Conservation (phyloP, 1,140 invertebrate genomes). For the Danaus plexippus region DNA sequence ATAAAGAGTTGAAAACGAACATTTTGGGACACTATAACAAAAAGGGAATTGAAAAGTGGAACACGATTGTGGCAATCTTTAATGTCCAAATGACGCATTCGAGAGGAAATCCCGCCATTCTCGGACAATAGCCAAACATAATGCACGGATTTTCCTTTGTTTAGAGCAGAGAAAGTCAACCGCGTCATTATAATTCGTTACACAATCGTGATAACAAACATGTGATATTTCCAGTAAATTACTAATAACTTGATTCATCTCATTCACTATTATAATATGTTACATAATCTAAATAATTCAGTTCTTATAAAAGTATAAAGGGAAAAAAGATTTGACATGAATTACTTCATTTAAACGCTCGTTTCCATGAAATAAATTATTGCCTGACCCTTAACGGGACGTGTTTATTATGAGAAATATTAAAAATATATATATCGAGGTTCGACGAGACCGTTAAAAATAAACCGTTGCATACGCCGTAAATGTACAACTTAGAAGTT, state of each 20-base stretch:
- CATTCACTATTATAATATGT: background rate
- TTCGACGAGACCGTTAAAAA: conserved; percentile 24
- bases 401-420: background rate
- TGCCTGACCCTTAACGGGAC: background rate
- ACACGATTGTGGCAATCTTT: conserved; percentile 2
- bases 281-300: background rate
- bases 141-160: conserved; percentile 46
- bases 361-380: conserved; percentile 1
- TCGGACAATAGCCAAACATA: conserved; percentile 24
- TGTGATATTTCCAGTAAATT: background rate
- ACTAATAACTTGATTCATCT: conserved; percentile 1
- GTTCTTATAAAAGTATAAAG: background rate
- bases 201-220: conserved; percentile 37
- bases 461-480: conserved; percentile 18
- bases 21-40: too few species aligned
- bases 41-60: too few species aligned
- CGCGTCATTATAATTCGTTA: conserved; percentile 47
- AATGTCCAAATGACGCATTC: conserved; percentile 7
- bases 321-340: background rate
- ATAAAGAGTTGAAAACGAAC: too few species aligned
- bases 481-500: conserved; percentile 1
- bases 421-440: background rate
- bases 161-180: conserved; percentile 46
- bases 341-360: background rate
- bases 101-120: conserved; percentile 17